Percentiles rank a stretch among this genome's conserved stretches.
Conservation (phyloP, 2,113 vertebrate genomes). For the Gambusia holbrooki region DNA sequence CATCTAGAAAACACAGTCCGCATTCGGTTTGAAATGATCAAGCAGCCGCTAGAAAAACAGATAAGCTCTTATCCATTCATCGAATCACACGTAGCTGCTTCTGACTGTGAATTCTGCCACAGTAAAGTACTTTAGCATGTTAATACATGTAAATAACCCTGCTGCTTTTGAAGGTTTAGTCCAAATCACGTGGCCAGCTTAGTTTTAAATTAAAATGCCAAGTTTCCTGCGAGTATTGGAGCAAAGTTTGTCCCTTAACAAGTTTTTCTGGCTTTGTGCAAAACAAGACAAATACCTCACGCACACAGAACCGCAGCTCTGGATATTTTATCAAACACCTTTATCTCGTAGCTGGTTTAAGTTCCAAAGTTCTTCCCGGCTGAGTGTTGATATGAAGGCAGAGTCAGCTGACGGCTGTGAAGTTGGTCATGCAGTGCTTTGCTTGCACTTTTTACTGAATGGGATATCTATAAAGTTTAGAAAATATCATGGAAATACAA, state of each 20-base stretch:
- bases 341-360: conserved; percentile 45
- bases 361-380: conserved; percentile 59
- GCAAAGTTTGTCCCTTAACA: conserved; percentile 33
- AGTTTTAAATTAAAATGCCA: conserved; percentile 8
- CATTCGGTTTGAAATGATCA: conserved; percentile 3
- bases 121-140: too few relatives aligned
- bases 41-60: conserved; percentile 4
- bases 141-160: too few relatives aligned
- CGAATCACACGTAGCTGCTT: too few relatives aligned
- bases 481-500: not conserved
- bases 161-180: not conserved
- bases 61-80: not conserved
- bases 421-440: conserved; percentile 9
- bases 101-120: too few relatives aligned
- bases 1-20: not conserved
- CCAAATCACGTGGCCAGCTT: not conserved
- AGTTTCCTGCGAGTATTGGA: not conserved
- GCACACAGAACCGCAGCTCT: conserved; percentile 2
- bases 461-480: not conserved
- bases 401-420: not conserved
- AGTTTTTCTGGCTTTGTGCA: conserved; percentile 28
- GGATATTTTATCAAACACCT: conserved; percentile 23
- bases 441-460: not conserved
- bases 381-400: conserved; percentile 15
- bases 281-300: conserved; percentile 1